Base-by-base conservation (phyloP, 2,888 invertebrate species). In the Mechanitis mazaeus region DNA sequence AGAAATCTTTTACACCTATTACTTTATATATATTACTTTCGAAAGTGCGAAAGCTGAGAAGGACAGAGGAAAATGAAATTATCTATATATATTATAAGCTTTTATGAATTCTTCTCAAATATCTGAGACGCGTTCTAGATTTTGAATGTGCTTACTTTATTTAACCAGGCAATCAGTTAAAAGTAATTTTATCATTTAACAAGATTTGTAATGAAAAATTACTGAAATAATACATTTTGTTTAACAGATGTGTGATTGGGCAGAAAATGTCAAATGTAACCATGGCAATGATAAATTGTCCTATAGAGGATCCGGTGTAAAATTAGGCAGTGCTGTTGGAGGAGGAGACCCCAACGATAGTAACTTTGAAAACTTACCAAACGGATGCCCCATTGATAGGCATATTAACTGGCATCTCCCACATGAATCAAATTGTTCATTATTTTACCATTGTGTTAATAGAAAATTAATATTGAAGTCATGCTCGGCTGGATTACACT, bases 401-500 rank as follows among this genome's bases (percentile, higher is more conserved):
- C 54, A 65, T 9, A 61, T 75, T 1, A 71, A 79, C 28, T 59
- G 71, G 2, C 73, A 81, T 0, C 54, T 84, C 1, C 81, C 84
- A 0, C 80, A 83, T 9, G 79, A 77, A 31, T 69, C 68, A 0
- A 67, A 78, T 3, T 85, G 84, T 64, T 57, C 65, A 6, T 74
- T 70, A 47, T 84, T 75, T 72, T 84, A 83, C 68, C 70, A 78
- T 55, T 85, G 85, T 42, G 31, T 71, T 76, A 55, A 83, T 84
- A 0, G 38, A 64, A 0, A 75, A 70, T 55, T 68, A 78, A 0
- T 67, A 71, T 31, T 72, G 66, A 63, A 55, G 59, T 20, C 20
- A 2, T 85, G 85, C 33, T 68, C 70, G 0, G 54, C 68, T 0
- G 80, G 77, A 0, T 68, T 72, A 0, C 72, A 78, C 56, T 84